Conservation (phyloP, 2,888 invertebrate genomes). For the Ectemnius continuus region DNA sequence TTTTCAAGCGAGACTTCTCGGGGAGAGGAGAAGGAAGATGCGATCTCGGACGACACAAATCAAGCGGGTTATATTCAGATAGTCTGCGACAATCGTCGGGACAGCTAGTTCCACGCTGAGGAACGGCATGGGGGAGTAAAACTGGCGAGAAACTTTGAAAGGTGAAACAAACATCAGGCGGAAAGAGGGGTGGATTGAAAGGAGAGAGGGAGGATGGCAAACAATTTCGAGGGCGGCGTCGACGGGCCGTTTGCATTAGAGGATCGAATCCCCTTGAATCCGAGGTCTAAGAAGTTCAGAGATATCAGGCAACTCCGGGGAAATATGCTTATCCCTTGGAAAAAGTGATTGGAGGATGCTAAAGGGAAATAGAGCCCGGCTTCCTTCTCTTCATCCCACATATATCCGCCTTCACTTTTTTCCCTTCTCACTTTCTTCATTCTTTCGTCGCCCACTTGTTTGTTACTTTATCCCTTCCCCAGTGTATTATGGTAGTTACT, state of each 20-base stretch:
- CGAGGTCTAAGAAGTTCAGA: conserved; percentile 60
- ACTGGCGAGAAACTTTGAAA: conserved; percentile 35
- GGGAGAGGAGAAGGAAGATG: no score
- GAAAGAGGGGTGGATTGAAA: conserved; percentile 16
- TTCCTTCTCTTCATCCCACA: not conserved
- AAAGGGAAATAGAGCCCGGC: conserved; percentile 39
- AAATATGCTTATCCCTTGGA: conserved; percentile 68
- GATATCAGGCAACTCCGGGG: conserved; percentile 63
- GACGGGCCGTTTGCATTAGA: conserved; percentile 62
- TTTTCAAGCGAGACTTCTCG: no score
- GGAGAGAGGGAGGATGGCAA: conserved; percentile 32
- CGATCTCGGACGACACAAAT: no score
- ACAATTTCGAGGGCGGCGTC: conserved; percentile 54
- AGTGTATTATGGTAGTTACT: no score
- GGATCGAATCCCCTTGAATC: conserved; percentile 54
- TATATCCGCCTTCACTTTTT: not conserved
- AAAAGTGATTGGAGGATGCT: conserved; percentile 61
- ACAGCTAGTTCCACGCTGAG: no score
- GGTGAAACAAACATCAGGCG: conserved; percentile 29
- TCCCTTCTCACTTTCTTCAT: not conserved
- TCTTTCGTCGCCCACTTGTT: not conserved
- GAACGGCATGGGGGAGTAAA: not conserved
- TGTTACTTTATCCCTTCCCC: no score
- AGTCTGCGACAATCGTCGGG: no score
- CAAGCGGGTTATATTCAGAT: no score